These are phyloP conservation scores for Porites cylindrica DNA, from an alignment of 92 coral and sea anemone species.

Conservation along the genomic window DNA sequence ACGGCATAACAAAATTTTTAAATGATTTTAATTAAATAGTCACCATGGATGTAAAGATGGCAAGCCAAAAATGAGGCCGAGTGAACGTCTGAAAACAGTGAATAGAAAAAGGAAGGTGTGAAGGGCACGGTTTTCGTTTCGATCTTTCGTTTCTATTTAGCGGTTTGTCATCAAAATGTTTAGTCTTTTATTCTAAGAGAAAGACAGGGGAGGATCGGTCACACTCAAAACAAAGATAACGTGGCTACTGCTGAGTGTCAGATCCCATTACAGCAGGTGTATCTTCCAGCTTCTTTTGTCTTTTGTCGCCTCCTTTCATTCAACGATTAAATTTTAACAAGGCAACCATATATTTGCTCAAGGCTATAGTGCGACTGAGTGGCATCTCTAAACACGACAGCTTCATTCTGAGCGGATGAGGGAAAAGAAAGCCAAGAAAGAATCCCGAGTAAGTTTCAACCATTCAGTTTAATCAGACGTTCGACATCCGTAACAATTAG, in stretches of 20 bases:
- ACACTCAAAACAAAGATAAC: conserved; percentile 18
- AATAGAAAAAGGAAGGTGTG: not conserved
- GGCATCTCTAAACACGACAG: not conserved
- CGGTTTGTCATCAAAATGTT: not conserved
- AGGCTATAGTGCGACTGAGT: not conserved
- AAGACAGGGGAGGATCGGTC: conserved; percentile 1
- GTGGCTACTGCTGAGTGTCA: not conserved
- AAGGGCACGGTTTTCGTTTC: not conserved
- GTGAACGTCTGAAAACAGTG: not conserved
- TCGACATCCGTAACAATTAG: not conserved
- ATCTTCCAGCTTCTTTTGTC: conserved; percentile 25
- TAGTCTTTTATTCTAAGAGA: not conserved
- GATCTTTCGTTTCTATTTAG: not conserved
- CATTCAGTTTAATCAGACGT: not conserved
- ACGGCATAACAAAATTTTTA: not conserved
- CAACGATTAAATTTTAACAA: conserved; percentile 27
- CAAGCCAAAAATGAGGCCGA: not conserved
- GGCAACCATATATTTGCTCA: conserved; percentile 6
- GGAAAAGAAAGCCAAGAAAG: not conserved
- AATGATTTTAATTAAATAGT: not conserved
- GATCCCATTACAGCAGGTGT: conserved; percentile 43
- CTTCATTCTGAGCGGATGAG: not conserved
- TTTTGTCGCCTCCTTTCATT: conserved; percentile 22
- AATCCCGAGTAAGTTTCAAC: conserved; percentile 1
- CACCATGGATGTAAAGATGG: not conserved